Evolutionary conservation across 2,113 vertebrate genomes (phyloP), one percentile per base, ranked within the genome.

Genomic region (Panthera leo): DNA sequence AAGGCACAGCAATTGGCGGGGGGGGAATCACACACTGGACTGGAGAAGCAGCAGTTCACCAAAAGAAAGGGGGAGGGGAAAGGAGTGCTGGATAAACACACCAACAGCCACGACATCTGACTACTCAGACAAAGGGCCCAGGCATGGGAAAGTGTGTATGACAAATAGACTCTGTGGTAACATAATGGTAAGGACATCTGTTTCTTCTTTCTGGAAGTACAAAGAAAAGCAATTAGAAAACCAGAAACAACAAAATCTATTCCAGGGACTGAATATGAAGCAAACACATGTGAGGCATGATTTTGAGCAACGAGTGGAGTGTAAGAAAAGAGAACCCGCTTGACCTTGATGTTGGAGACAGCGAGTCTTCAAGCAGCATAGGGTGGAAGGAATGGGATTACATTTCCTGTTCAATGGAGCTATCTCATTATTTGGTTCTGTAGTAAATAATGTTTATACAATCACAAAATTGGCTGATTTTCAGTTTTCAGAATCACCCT

Each of bases 161-260:
- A 23, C 48, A 34, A 82, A 67, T 1, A 18, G 15, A 51, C 65
- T 73, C 67, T 36, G 73, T 1, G 23, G 48, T 71, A 86, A 88
- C 31, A 55, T 19, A 79, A 75, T 58, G 25, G 73, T 63, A 65
- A 73, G 23, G n/a, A 83, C 90, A 95, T 86, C 90, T 95, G 94
- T 89, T 97, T 97, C 92, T 93, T 95, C 90, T 89, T 68, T 90
- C 80, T 39, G 84, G 65, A 86, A 90, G 36, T 71, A 53, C 75
- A 58, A 79, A 53, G 63, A 91, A 91, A 78, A 67, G 75, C 79
- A 96, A 84, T 70, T 90, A 96, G 96, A 91, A 97, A 97, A 87
- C 79, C 84, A 89, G 76, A 94, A 89, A 96, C 96, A 93, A 93
- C 76, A 95, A 67, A 83, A 58, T 73, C 79, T 78, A 68, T 70